Conservation (phyloP, 37 sponge, comb jelly and placozoan genomes). For the Chondrilla cf. caribensis region DNA sequence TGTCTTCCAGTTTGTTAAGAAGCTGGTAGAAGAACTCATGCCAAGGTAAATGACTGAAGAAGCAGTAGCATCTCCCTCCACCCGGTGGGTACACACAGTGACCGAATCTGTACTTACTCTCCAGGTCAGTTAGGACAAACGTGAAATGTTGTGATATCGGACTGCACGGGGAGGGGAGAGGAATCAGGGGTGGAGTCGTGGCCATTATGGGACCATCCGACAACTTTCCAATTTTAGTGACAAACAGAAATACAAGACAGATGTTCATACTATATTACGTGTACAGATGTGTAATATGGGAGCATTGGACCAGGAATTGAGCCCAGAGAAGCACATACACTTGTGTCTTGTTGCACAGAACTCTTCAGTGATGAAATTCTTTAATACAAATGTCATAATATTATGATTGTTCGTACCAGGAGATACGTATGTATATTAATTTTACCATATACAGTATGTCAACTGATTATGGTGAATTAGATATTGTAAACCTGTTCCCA, state of each 20-base stretch:
- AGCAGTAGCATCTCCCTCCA: slow-evolving; percentile 42
- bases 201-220: too few relatives aligned
- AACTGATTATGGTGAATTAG: too few relatives aligned
- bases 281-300: too few relatives aligned
- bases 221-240: not conserved
- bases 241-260: not conserved
- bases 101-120: slow-evolving; percentile 75
- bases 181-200: not conserved
- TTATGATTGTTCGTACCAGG: too few relatives aligned
- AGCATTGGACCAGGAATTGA: too few relatives aligned
- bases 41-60: slow-evolving; percentile 74
- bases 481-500: too few relatives aligned
- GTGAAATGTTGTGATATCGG: slow-evolving; percentile 68
- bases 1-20: slow-evolving; percentile 47
- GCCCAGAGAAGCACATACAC: too few relatives aligned
- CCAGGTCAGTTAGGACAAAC: slow-evolving; percentile 74
- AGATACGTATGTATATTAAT: too few relatives aligned
- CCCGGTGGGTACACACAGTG: slow-evolving; percentile 62
- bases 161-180: slow-evolving; percentile 12
- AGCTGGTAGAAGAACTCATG: slow-evolving; percentile 67
- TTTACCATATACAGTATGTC: too few relatives aligned
- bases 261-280: not conserved
- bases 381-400: too few relatives aligned
- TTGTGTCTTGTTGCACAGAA: too few relatives aligned
- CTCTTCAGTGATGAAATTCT: too few relatives aligned